A percentile compares a stretch with the other conserved stretches of the same genome.
These are phyloP conservation scores for Herpailurus yagouaroundi DNA, from an alignment of 2,113 vertebrate genomes.

Conservation along the genomic window DNA sequence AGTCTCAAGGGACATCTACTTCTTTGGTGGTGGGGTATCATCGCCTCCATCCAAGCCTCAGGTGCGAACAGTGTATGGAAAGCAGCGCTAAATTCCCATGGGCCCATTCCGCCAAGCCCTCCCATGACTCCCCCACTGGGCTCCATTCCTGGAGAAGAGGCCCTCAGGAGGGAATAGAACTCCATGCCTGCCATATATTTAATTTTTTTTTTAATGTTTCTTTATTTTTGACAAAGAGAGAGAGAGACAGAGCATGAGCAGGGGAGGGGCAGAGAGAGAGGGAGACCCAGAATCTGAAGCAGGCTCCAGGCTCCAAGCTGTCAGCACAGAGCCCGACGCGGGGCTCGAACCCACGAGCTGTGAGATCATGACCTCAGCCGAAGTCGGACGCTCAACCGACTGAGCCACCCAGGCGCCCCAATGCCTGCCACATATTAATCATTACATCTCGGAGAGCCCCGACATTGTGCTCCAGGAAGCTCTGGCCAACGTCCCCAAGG, in stretches of 20 bases:
- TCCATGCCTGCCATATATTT: neutral
- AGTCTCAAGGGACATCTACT: neutral
- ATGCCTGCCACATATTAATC: neutral
- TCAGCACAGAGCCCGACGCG: no score
- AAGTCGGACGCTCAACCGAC: no score
- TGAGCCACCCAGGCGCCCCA: no score
- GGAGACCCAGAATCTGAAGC: no score
- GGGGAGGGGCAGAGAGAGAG: no score
- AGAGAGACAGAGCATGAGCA: no score
- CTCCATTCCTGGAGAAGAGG: neutral
- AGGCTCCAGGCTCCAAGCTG: no score
- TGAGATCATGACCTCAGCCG: no score
- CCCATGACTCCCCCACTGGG: fast-evolving
- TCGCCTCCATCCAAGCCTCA: neutral
- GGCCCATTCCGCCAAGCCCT: neutral
- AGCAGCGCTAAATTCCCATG: neutral
- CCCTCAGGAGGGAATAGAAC: neutral
- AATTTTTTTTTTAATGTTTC: no score
- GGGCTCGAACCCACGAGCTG: no score
- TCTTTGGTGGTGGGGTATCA: neutral
- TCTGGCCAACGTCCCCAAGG: neutral
- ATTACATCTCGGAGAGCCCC: neutral
- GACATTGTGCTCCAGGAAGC: neutral
- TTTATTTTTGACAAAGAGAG: no score
- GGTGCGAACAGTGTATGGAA: neutral